Conservation (phyloP, 2,797 vertebrate genomes). For the Smutsia temminckii region DNA sequence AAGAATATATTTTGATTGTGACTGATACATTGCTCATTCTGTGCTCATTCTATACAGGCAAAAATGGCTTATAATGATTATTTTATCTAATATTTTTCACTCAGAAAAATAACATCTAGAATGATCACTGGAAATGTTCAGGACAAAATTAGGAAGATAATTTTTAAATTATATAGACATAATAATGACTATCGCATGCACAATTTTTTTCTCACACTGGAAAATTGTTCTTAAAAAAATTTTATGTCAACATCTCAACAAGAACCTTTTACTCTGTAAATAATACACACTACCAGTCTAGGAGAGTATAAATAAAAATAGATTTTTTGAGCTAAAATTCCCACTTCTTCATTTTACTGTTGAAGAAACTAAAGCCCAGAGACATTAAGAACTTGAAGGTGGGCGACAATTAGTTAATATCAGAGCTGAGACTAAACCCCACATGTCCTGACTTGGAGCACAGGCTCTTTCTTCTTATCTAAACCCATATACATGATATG, state of each 20-base stretch:
- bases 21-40: background rate
- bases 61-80: background rate
- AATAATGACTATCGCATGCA: background rate
- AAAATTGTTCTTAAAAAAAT: conserved; percentile 18
- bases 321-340: background rate
- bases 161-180: background rate
- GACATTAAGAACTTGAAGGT: conserved; percentile 38
- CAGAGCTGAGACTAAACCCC: conserved; percentile 50
- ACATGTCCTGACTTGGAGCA: conserved; percentile 74
- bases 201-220: conserved; percentile 19
- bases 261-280: background rate
- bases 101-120: background rate
- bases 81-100: background rate
- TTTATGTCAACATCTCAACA: background rate
- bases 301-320: background rate
- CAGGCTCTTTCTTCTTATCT: conserved; percentile 64
- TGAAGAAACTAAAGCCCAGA: conserved; percentile 17
- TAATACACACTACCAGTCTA: background rate
- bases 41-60: background rate
- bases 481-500: conserved; percentile 53
- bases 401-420: conserved; percentile 71
- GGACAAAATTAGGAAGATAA: background rate
- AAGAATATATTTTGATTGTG: background rate
- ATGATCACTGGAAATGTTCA: background rate
- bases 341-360: background rate